Percentiles rank a stretch among this genome's conserved stretches.
Conservation (phyloP, 2,888 invertebrate species). For the Hartigia nigra region DNA sequence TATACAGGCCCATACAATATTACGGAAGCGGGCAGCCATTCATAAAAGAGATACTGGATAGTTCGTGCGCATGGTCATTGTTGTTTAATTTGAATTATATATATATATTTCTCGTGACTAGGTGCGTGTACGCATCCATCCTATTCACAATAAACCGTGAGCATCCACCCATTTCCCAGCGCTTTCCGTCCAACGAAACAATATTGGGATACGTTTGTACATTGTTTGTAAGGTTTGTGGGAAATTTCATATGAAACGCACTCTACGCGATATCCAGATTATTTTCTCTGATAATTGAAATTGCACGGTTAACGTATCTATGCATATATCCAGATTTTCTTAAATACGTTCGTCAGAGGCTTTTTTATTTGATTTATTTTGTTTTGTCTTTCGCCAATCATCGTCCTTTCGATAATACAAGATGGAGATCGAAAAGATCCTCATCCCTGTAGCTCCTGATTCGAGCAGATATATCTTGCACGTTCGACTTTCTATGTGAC, state of each 20-base stretch:
- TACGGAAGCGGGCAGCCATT: conserved; percentile 1
- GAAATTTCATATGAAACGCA: neutral
- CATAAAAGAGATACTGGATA: conserved; percentile 1
- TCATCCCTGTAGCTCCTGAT: neutral
- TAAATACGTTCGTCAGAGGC: neutral
- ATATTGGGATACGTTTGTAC: neutral
- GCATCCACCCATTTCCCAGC: neutral
- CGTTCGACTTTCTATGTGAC: neutral
- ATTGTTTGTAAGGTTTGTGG: neutral
- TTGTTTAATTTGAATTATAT: neutral
- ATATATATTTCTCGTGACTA: neutral
- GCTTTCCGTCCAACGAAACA: neutral
- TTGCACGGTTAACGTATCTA: neutral
- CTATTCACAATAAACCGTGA: neutral
- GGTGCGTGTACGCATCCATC: neutral
- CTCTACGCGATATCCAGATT: neutral
- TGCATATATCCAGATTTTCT: neutral
- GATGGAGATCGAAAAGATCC: neutral
- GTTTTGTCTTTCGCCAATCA: neutral
- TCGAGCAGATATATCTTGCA: neutral
- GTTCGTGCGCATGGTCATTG: neutral
- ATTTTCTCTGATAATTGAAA: neutral
- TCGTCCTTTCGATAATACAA: neutral
- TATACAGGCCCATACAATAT: neutral
- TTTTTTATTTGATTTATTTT: neutral